Evolutionary conservation across 2,797 vertebrate genomes (phyloP).

Genomic region (Coranthus polyacanthus): DNA sequence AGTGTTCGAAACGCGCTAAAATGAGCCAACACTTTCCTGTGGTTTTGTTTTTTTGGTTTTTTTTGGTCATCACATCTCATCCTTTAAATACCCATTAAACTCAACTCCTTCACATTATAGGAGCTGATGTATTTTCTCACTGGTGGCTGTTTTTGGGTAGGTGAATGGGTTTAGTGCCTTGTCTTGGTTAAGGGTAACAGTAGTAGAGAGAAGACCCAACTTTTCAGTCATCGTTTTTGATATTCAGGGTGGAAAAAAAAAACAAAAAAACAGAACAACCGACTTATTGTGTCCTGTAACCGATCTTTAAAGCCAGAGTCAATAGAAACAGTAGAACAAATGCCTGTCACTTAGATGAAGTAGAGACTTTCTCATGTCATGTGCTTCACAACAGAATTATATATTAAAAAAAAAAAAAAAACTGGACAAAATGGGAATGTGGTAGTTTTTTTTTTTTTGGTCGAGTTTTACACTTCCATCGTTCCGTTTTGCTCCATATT

Average conservation of each 20-base stretch:
- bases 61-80: constrained; percentile 10
- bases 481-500: neutral
- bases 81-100: constrained; percentile 15
- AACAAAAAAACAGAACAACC: too few species aligned
- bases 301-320: neutral
- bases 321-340: constrained; percentile 1
- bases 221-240: neutral
- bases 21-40: constrained; percentile 12
- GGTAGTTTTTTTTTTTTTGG: constrained; percentile 9
- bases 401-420: constrained; percentile 4
- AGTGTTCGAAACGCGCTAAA: neutral
- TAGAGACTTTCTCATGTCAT: neutral
- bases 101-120: too few species aligned
- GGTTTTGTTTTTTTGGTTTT: neutral
- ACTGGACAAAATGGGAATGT: neutral
- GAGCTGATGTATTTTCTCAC: too few species aligned
- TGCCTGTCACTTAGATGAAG: neutral
- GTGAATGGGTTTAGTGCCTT: constrained; percentile 66
- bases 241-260: constrained; percentile 17
- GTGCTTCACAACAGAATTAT: neutral
- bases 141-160: constrained; percentile 24
- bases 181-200: constrained; percentile 33
- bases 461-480: constrained; percentile 12
- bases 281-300: constrained; percentile 27
- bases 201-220: neutral